Conservation (phyloP, 2,797 vertebrate genomes). For the Pangasius djambal region DNA sequence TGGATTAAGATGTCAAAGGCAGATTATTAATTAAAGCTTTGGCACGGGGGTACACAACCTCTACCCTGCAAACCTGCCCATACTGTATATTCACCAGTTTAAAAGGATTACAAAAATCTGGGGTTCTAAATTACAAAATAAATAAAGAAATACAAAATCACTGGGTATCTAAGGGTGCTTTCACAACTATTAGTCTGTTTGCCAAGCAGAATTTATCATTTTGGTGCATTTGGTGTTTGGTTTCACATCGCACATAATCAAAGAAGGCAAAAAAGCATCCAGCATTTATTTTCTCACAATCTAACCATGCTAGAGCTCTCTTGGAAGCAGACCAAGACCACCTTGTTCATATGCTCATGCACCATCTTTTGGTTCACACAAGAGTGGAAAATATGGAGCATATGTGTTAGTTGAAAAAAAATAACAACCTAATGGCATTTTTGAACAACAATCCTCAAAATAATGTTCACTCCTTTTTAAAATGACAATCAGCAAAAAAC, state of each 20-base stretch:
- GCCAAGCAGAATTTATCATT: not conserved
- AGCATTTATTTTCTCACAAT: conserved; percentile 7
- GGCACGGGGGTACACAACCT: not conserved
- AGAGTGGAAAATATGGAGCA: not conserved
- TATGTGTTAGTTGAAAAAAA: not conserved
- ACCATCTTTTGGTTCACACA: not conserved
- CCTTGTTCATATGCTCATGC: not conserved
- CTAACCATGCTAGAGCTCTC: not conserved
- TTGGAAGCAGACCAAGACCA: conserved; percentile 1
- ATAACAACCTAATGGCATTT: not conserved
- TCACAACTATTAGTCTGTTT: not conserved
- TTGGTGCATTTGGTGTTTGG: not conserved
- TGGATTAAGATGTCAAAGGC: conserved; percentile 6
- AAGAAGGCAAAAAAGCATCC: not conserved
- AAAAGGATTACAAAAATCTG: not conserved
- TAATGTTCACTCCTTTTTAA: not conserved
- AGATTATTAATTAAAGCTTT: conserved; percentile 3
- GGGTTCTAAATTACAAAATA: too few species aligned
- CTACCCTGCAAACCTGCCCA: not conserved
- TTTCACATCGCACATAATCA: not conserved
- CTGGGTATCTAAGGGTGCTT: not conserved
- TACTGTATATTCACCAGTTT: not conserved
- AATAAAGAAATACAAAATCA: too few species aligned
- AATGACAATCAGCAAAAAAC: too few species aligned
- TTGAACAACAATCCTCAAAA: not conserved